Percentiles rank a stretch among this genome's conserved stretches.
phyloP scores from a whole-genome alignment of 2,888 invertebrate genomes.

The Thecocarcelia acutangulata region DNA sequence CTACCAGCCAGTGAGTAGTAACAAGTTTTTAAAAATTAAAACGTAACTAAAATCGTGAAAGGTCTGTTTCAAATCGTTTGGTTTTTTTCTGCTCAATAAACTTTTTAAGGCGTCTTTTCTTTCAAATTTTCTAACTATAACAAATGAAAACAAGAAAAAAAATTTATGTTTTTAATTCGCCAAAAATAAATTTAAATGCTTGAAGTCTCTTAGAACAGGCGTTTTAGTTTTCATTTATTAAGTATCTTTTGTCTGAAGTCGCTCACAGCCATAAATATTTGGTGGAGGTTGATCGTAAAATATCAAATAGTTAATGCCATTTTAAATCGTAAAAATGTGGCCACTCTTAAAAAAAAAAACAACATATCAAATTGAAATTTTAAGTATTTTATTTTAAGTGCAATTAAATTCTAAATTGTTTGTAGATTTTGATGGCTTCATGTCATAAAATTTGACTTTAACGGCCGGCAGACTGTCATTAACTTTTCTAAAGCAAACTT shows the following conservation, averaged over 20 bases:
- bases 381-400: not conserved
- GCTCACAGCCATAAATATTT: conserved; percentile 15
- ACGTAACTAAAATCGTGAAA: too few relatives aligned
- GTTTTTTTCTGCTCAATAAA: too few relatives aligned
- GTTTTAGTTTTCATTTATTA: conserved; percentile 14
- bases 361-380: conserved; percentile 18
- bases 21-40: conserved; percentile 10
- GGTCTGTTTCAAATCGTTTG: too few relatives aligned
- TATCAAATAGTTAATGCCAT: conserved; percentile 12
- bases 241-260: conserved; percentile 36
- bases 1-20: not conserved
- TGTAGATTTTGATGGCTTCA: conserved; percentile 38
- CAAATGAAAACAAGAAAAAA: not conserved
- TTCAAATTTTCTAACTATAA: not conserved
- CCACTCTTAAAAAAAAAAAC: conserved; percentile 27
- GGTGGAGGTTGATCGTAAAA: conserved; percentile 37
- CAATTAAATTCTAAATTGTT: conserved; percentile 38
- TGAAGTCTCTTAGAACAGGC: not conserved
- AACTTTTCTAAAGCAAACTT: conserved; percentile 1
- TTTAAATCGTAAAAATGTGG: conserved; percentile 32
- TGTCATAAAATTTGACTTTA: conserved; percentile 42
- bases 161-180: too few relatives aligned
- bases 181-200: not conserved
- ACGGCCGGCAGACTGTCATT: conserved; percentile 27
- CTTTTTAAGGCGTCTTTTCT: too few relatives aligned